Base-by-base conservation (phyloP, 2,113 vertebrate species). In the Natator depressus region DNA sequence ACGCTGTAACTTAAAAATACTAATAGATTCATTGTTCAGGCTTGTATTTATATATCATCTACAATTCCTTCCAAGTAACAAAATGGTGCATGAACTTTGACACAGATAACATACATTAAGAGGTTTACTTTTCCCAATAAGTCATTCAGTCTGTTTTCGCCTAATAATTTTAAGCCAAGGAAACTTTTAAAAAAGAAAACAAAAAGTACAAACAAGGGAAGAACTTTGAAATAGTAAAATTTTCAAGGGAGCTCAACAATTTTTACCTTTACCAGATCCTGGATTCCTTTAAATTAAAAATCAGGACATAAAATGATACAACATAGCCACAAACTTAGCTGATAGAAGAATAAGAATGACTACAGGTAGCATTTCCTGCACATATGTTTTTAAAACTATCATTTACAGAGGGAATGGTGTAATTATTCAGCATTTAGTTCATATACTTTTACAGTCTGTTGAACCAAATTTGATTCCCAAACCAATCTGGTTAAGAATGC, bases 1-100 rank as follows among this genome's bases (percentile, higher is more conserved):
- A 35, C 19, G 35, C 22, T 90, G 27, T 78, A 16, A n/a, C 0
- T 0, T 11, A 91, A 57, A 0, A 24, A 75, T 27, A 65, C n/a
- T 50, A 53, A 65, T 19, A 35, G n/a, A 38, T 22, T 49, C 57
- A 55, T 25, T 35, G 75, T 80, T 89, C 47, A 95, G 75, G 65
- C 47, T 84, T 2, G 78, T n/a, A 27, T 19, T 72, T 27, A 49
- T 0, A 6, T 84, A 10, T 16, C 2, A 17, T 87, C 75, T 0
- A 1, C 69, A 84, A 79, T 20, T 38, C 62, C 27, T 80, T 80
- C 84, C 16, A 14, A 3, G 0, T 51, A 79, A 55, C 6, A 76
- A 10, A 46, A 31, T 29, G 22, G n/a, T 31, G 47, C 4, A 49
- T 1, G 0, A 42, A 91, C 24, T 50, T 12, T 46, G 51, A 31